Conservation (phyloP, 2,113 vertebrate genomes). For the Hymenochirus boettgeri region DNA sequence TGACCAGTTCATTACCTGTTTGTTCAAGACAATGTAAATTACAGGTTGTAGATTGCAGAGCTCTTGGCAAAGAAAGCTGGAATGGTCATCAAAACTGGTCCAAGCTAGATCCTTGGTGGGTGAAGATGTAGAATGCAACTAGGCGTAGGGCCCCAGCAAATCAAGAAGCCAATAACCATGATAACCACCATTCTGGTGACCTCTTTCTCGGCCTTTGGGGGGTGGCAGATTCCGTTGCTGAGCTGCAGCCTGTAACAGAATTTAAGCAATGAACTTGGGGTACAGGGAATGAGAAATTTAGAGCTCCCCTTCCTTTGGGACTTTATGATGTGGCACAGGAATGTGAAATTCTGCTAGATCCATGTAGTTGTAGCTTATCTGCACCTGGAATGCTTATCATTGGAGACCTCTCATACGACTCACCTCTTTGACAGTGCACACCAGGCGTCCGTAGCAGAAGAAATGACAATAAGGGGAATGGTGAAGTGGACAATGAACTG, state of each 20-base stretch:
- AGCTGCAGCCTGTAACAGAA: conserved; percentile 73
- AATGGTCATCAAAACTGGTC: conserved; percentile 89
- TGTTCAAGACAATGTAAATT: conserved; percentile 96
- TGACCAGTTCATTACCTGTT: conserved; percentile 71
- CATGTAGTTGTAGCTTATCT: too few species aligned
- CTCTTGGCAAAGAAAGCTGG: conserved; percentile 95
- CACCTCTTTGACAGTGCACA: conserved; percentile 95
- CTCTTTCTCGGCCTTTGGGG: conserved; percentile 93
- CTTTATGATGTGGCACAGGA: too few species aligned
- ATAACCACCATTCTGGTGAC: conserved; percentile 94
- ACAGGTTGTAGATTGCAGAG: conserved; percentile 87
- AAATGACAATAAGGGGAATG: conserved; percentile 79
- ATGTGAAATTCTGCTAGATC: too few species aligned
- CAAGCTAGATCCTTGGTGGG: conserved; percentile 82
- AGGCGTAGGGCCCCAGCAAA: conserved; percentile 92
- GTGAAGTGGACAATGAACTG: conserved; percentile 91
- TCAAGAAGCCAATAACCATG: conserved; percentile 89
- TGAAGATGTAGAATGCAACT: conserved; percentile 92
- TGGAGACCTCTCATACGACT: conserved; percentile 27
- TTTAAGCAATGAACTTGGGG: too few species aligned
- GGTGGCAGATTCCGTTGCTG: conserved; percentile 90
- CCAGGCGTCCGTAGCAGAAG: conserved; percentile 93
- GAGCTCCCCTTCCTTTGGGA: too few species aligned
- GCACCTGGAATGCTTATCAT: too few species aligned
- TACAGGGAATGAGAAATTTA: too few species aligned